Base-by-base conservation (phyloP, 2,797 vertebrate genomes). In the Podarcis siculus region DNA sequence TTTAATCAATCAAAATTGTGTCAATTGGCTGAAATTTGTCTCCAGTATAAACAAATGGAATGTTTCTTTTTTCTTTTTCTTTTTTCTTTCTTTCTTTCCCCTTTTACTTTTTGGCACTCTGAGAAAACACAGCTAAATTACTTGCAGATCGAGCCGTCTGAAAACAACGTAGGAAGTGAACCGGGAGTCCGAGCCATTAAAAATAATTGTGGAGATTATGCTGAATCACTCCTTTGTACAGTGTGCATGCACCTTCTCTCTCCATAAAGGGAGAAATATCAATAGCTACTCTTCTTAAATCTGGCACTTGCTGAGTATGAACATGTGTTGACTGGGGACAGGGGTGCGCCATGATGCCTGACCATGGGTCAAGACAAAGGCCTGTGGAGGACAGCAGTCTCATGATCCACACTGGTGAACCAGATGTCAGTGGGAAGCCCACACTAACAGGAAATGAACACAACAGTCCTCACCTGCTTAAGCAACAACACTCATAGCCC, bases 1-100 rank as follows among this genome's bases (percentile, higher is more conserved):
- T 97, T 98, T 98, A 98, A 98, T 98, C 97, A 98, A 98, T 97
- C 95, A 96, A 97, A 79, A 97, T 98, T 98, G 97, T 96, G 85
- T 97, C 98, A 97, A 97, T 97, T 97, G 97, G 94, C 95, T 96
- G 95, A 97, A 98, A 97, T 97, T 96, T 97, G 97, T 98, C 97
- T 97, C 96, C 92, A 97, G 96, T 96, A 95, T 98, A 98, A 98
- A 98, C 97, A 98, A 97, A 97, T 89, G 89, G 95, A 97, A 95
- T 92, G 94, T 95, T 95, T 96, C 96, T 95, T 76, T 45, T 95
- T 76, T 27, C 37, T 69, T 39, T 3, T 49, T 55, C 4, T 55
- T 55, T 3, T 55, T 15, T 4, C 49, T 95, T 81, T 35, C 25
- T 37, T 95, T 81, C 32, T 39, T 69, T 55, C 49, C 49, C 49